These are phyloP conservation scores for Sycobia sp. DNA, from an alignment of 1,140 invertebrate genomes.

Conservation along the genomic window DNA sequence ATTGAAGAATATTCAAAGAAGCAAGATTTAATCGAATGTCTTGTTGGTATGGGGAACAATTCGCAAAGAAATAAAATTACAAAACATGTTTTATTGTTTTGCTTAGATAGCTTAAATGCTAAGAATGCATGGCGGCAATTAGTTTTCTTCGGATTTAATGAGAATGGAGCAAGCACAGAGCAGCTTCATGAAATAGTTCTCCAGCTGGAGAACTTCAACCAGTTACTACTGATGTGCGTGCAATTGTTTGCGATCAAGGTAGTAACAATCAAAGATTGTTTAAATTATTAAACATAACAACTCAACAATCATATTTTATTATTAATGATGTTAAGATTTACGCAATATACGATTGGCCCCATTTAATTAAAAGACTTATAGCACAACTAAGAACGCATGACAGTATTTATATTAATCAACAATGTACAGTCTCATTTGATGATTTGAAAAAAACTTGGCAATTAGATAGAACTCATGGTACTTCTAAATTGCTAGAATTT, in stretches of 20 bases:
- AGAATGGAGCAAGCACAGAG: neutral
- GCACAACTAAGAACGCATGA: neutral
- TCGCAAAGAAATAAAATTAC: constrained; percentile 18
- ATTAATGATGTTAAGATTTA: neutral
- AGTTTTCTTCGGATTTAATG: constrained; percentile 26
- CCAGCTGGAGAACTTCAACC: no score
- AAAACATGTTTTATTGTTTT: constrained; percentile 29
- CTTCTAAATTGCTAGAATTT: constrained; percentile 16
- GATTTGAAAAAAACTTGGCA: constrained; percentile 36
- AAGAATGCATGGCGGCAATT: constrained; percentile 36
- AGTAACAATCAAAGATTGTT: constrained; percentile 2
- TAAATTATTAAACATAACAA: neutral
- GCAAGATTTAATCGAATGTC: constrained; percentile 37
- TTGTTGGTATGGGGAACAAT: constrained; percentile 34
- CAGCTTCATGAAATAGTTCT: neutral
- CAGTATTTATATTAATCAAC: constrained; percentile 19
- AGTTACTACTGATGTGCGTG: no score
- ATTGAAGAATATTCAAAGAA: constrained; percentile 38
- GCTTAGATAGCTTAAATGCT: constrained; percentile 36
- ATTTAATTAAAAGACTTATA: neutral
- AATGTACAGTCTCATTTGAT: constrained; percentile 34
- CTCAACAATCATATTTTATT: neutral
- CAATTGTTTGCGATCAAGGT: neutral
- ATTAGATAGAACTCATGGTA: neutral
- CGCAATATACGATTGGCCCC: neutral